A percentile compares a stretch with the other conserved stretches of the same genome.
Evolutionary conservation across 2,797 vertebrate species (phyloP).

Genomic region (Meda fulgida): DNA sequence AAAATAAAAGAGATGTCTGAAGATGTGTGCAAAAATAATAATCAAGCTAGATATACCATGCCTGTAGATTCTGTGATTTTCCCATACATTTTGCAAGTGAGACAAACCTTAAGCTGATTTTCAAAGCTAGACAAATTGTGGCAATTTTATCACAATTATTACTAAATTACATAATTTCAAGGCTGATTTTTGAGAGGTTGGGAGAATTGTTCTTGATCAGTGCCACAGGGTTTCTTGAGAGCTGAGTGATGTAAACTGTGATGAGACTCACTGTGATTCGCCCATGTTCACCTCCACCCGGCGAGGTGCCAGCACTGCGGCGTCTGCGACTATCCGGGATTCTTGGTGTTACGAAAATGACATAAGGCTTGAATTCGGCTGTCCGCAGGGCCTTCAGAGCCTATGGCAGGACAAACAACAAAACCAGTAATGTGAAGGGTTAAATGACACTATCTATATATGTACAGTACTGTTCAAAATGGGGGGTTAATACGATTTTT

Average conservation of each 20-base stretch:
- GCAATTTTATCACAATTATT: conserved; percentile 1
- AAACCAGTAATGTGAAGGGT: not conserved
- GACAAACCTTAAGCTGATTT: conserved; percentile 8
- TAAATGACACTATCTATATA: not conserved
- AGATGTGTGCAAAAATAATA: not conserved
- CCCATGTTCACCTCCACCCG: conserved; percentile 82
- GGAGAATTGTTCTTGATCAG: conserved; percentile 1
- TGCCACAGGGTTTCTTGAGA: not conserved
- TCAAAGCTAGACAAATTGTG: conserved; percentile 1
- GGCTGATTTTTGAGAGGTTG: conserved; percentile 20
- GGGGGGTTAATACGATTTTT: too few species aligned
- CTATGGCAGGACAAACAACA: conserved; percentile 68
- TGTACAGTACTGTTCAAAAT: not conserved
- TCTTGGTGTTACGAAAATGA: conserved; percentile 92
- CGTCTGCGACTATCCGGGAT: conserved; percentile 83
- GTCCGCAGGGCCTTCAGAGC: conserved; percentile 90
- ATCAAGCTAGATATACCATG: not conserved
- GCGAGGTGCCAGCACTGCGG: conserved; percentile 79
- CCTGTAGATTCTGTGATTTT: not conserved
- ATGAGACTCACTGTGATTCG: conserved; percentile 72
- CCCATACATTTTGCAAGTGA: not conserved
- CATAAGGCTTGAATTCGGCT: conserved; percentile 92
- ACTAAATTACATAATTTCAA: not conserved
- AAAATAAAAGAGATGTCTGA: conserved; percentile 10
- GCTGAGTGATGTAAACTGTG: conserved; percentile 1